These are phyloP conservation scores for Sceloporus tristichus DNA, from an alignment of 2,113 vertebrate species.

Conservation along the genomic window DNA sequence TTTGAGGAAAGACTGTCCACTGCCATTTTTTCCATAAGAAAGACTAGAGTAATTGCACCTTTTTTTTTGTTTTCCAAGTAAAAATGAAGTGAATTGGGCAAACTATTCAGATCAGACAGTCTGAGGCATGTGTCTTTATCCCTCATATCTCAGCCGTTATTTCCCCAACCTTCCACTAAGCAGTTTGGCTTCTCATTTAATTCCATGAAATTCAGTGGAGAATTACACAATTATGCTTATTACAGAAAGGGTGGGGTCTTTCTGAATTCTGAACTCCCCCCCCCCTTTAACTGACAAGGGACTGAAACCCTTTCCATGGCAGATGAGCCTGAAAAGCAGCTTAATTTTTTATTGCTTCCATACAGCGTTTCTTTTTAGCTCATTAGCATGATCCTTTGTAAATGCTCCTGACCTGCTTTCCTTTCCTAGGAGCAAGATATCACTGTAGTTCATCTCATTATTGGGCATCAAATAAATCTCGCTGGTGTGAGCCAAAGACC, in stretches of 20 bases:
- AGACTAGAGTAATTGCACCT: background rate
- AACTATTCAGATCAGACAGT: background rate
- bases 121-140: background rate
- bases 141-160: slow-evolving; percentile 16
- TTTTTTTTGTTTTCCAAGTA: background rate
- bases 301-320: slow-evolving; percentile 54
- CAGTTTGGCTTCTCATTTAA: background rate
- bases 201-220: slow-evolving; percentile 8
- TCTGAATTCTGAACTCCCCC: background rate
- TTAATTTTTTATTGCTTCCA: slow-evolving; percentile 22
- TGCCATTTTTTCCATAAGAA: background rate
- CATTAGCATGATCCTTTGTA: slow-evolving; percentile 64
- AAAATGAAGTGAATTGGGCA: background rate
- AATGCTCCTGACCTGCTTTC: slow-evolving; percentile 63
- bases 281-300: slow-evolving; percentile 41
- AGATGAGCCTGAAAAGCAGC: slow-evolving; percentile 25
- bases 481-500: slow-evolving; percentile 44
- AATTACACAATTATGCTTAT: slow-evolving; percentile 39
- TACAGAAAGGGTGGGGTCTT: slow-evolving; percentile 37
- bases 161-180: slow-evolving; percentile 21
- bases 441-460: slow-evolving; percentile 60
- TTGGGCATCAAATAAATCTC: slow-evolving; percentile 52
- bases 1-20: too few species aligned
- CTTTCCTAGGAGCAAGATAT: slow-evolving; percentile 30
- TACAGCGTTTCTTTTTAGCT: slow-evolving; percentile 55